Conservation (phyloP, 2,113 vertebrate species). For the Corvus cornix region DNA sequence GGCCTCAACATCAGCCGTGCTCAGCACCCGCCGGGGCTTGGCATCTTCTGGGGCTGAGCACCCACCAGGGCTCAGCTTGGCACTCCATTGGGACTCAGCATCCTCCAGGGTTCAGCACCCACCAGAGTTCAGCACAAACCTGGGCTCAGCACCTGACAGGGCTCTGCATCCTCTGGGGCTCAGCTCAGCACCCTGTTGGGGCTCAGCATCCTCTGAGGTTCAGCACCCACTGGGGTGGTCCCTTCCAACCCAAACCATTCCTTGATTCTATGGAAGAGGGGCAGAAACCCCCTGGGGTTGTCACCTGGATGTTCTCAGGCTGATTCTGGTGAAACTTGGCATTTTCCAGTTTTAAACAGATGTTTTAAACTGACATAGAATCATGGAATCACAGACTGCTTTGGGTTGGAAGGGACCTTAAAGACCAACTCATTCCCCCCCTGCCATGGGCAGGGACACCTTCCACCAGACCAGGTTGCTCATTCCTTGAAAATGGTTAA, state of each 20-base stretch:
- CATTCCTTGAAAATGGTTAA: neutral
- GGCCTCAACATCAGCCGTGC: no score
- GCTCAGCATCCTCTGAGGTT: neutral
- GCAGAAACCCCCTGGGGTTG: rapidly evolving
- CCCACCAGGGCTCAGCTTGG: neutral
- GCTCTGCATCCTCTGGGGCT: neutral
- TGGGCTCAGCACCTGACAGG: neutral
- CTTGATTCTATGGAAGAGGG: neutral
- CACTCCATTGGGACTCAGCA: neutral
- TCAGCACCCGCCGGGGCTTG: neutral
- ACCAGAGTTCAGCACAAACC: rapidly evolving
- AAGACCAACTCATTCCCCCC: neutral
- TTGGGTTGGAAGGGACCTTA: neutral
- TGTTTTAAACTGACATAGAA: neutral
- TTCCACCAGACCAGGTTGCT: neutral
- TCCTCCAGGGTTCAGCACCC: neutral
- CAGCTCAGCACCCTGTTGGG: neutral
- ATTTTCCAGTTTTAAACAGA: neutral
- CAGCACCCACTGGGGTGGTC: neutral
- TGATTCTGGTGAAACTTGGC: rapidly evolving
- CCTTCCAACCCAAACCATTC: neutral
- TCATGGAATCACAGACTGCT: neutral
- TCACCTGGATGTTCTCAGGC: neutral
- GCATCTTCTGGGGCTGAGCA: neutral
- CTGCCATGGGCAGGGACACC: neutral